Base-by-base conservation (phyloP, 2,113 vertebrate species). In the Salvelinus namaycush region DNA sequence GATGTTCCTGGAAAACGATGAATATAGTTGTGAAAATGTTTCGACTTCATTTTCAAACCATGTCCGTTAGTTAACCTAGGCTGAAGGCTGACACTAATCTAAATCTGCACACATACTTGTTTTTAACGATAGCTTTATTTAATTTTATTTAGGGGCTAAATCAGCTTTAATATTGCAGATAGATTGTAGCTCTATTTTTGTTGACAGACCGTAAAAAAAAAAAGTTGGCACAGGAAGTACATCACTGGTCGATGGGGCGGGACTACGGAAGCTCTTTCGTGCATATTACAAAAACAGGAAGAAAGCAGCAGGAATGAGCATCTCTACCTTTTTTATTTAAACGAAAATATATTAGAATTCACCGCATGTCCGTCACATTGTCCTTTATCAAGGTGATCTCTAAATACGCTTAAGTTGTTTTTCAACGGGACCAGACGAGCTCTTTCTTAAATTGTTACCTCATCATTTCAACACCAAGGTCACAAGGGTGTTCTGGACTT, bases 191-290 rank as follows among this genome's bases (percentile, higher is more conserved):
- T 24, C 1, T 13, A 26, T 79, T 87, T 88, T 83, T 68, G 76
- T 62, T 75, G 78, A 87, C 72, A 74, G 70, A 85, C 77, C 75
- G 86, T 90, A 89, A 88, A 91, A 89, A 91, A 89, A 90, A 89
- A 39, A 39, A 2, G 91, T 44, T 44, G 49, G 29, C 90, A 88
- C 85, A 1, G 91, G 92, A 94, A 93, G 83, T 88, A 89, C 76
- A 87, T 85, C 12, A 27, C 39, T 8, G 20, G 2, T 12, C 3
- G 0, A 44, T 44, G 39, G 39, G 39, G 9, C 39, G 9, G 39
- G 39, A 11, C 39, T 44, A 44, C 39, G 39, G 39, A 44, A 9
- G 9, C 39, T 9, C 39, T 44, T 44, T 44, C 8, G 9, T 44
- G 39, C 2, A 3, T 9, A 44, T 44, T 44, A 44, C 39, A 44